Conservation (phyloP, 2,888 invertebrate genomes). For the Trachelus tabidus region DNA sequence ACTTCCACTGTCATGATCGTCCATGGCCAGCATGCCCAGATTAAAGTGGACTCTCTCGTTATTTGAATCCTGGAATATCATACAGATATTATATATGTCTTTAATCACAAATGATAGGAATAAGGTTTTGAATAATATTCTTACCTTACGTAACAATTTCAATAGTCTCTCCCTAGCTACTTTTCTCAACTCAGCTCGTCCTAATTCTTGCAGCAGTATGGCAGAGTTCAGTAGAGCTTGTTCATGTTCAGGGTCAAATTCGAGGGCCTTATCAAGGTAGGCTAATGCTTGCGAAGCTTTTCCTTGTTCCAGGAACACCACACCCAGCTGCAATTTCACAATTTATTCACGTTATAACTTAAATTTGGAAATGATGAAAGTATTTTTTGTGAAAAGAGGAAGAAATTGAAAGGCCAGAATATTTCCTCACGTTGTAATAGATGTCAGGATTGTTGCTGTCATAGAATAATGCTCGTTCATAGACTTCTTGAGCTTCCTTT, state of each 20-base stretch:
- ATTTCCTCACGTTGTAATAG: constrained; percentile 87
- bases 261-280: constrained; percentile 92
- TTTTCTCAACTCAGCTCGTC: constrained; percentile 82
- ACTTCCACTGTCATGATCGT: constrained; percentile 87
- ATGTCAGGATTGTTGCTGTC: constrained; percentile 95
- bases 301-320: constrained; percentile 92
- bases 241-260: constrained; percentile 93
- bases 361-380: neutral
- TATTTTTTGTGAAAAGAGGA: too few relatives aligned
- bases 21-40: constrained; percentile 96
- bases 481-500: constrained; percentile 93
- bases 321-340: constrained; percentile 78
- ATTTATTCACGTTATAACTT: neutral
- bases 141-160: constrained; percentile 80
- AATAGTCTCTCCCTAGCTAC: constrained; percentile 84
- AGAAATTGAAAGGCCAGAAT: neutral
- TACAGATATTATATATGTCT: constrained; percentile 13
- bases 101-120: neutral
- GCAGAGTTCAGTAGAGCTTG: constrained; percentile 96
- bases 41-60: constrained; percentile 96
- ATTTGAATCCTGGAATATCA: constrained; percentile 69
- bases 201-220: constrained; percentile 90
- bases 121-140: constrained; percentile 12
- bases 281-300: constrained; percentile 91
- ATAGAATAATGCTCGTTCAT: constrained; percentile 91